A percentile compares a stretch with the other conserved stretches of the same genome.
These are phyloP conservation scores for Campodea augens DNA, from an alignment of 1,140 invertebrate genomes.

Conservation along the genomic window DNA sequence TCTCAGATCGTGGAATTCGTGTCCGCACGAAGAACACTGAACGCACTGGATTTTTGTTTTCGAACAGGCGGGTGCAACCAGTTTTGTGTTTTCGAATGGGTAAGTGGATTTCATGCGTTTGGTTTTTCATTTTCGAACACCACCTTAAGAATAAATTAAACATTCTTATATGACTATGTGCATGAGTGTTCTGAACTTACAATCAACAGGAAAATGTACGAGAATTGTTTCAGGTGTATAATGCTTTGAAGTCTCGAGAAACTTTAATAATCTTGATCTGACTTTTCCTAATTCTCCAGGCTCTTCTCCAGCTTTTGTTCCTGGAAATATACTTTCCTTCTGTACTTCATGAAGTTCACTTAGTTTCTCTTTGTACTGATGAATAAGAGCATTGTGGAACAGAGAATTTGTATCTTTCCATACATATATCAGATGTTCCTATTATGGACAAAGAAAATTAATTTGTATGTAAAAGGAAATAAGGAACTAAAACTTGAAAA, in stretches of 20 bases:
- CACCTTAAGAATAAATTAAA: too few relatives aligned
- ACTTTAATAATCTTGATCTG: constrained; percentile 56
- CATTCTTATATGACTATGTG: too few relatives aligned
- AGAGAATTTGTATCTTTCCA: constrained; percentile 71
- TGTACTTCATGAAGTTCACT: constrained; percentile 27
- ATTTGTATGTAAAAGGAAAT: too few relatives aligned
- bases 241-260: constrained; percentile 60
- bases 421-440: constrained; percentile 74
- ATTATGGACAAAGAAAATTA: too few relatives aligned
- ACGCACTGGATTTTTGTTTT: too few relatives aligned
- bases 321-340: neutral
- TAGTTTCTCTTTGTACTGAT: constrained; percentile 56
- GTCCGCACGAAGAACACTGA: too few relatives aligned
- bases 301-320: constrained; percentile 31
- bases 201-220: constrained; percentile 66
- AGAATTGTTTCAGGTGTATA: constrained; percentile 79
- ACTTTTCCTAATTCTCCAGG: constrained; percentile 38
- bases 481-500: too few relatives aligned
- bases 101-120: too few relatives aligned
- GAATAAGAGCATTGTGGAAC: constrained; percentile 79
- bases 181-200: constrained; percentile 28
- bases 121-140: too few relatives aligned
- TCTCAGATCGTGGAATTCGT: too few relatives aligned
- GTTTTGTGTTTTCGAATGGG: too few relatives aligned
- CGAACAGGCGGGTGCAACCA: too few relatives aligned